These are phyloP conservation scores for Sebastes iracundus DNA, from an alignment of 2,797 vertebrate species.

Conservation along the genomic window DNA sequence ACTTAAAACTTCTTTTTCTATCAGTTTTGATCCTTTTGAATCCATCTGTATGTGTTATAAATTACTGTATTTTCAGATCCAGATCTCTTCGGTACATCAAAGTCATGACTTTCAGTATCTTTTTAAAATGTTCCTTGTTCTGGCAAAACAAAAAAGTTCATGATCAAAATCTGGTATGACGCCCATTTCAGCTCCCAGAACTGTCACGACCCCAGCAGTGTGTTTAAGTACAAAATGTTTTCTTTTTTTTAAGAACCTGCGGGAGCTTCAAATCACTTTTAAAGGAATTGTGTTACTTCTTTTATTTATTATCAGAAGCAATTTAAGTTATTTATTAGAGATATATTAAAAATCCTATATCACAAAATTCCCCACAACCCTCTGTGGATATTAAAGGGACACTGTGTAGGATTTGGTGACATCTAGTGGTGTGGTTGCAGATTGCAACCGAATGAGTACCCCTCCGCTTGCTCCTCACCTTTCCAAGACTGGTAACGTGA, in stretches of 20 bases:
- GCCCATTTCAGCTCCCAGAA: neutral
- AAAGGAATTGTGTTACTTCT: neutral
- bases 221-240: neutral
- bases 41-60: neutral
- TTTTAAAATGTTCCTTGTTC: neutral
- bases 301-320: neutral
- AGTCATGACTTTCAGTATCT: neutral
- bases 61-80: neutral
- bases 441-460: too few relatives aligned
- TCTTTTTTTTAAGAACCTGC: neutral
- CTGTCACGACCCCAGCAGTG: neutral
- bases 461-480: too few relatives aligned
- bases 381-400: too few relatives aligned
- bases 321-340: neutral
- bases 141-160: neutral
- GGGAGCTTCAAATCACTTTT: neutral
- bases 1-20: neutral
- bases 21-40: neutral
- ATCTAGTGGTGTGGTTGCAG: too few relatives aligned
- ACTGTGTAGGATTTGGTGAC: too few relatives aligned
- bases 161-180: neutral
- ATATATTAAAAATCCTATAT: neutral
- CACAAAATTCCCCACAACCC: neutral
- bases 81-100: neutral
- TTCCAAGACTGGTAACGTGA: too few relatives aligned